Evolutionary conservation across 2,113 vertebrate genomes (phyloP).

Genomic region (Hipposideros armiger): DNA sequence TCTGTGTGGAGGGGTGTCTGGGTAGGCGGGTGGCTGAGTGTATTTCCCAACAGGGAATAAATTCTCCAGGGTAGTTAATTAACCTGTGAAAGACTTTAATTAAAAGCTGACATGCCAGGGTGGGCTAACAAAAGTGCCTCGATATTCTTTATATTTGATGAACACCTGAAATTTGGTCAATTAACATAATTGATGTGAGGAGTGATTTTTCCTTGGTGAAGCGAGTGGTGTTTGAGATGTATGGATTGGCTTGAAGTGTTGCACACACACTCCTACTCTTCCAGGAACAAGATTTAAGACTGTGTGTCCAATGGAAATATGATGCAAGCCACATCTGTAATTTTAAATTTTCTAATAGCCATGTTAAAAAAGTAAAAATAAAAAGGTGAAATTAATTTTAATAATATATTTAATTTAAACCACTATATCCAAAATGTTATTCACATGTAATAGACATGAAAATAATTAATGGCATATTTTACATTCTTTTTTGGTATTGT

Average conservation of each 20-base stretch:
- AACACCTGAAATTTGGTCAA: conserved; percentile 55
- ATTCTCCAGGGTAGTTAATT: conserved; percentile 51
- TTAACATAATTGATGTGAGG: conserved; percentile 32
- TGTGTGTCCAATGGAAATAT: conserved; percentile 7
- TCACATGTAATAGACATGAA: background rate
- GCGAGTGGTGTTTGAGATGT: background rate
- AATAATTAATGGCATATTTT: background rate
- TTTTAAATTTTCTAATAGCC: conserved; percentile 1
- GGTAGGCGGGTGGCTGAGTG: background rate
- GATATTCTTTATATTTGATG: conserved; percentile 45
- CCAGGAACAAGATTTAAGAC: background rate
- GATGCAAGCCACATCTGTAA: background rate
- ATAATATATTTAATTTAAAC: background rate
- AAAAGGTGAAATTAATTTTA: background rate
- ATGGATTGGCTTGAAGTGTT: background rate
- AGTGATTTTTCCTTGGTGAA: conserved; percentile 37
- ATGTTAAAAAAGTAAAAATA: conserved; percentile 7
- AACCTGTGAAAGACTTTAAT: conserved; percentile 64
- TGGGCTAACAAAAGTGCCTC: conserved; percentile 9
- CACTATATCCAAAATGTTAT: background rate
- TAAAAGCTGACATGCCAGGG: conserved; percentile 32
- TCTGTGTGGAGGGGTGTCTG: background rate
- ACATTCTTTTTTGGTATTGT: background rate
- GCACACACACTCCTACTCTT: background rate
- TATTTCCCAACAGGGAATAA: conserved; percentile 40